Conservation (phyloP, 1,140 invertebrate species). For the Drosophila gunungcola region DNA sequence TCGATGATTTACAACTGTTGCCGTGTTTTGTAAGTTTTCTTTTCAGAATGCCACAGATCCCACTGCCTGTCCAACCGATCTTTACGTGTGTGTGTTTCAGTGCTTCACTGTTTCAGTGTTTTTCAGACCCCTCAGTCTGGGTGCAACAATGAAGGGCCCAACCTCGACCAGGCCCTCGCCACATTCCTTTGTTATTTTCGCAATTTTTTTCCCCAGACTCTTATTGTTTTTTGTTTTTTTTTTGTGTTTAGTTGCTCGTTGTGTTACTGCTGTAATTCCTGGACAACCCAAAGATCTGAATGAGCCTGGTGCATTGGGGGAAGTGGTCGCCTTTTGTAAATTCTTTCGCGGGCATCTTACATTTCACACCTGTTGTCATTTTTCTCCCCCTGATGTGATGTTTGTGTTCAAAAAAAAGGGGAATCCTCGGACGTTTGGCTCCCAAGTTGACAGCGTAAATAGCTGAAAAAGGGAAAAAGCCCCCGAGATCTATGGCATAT, state of each 20-base stretch:
- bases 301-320: constrained; percentile 26
- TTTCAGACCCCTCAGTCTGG: constrained; percentile 8
- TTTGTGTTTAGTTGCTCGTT: constrained; percentile 1
- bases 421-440: constrained; percentile 8
- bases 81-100: constrained; percentile 8
- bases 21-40: constrained; percentile 80
- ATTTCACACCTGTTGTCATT: constrained; percentile 74
- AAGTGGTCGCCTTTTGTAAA: constrained; percentile 53
- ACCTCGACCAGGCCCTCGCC: constrained; percentile 59
- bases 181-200: constrained; percentile 77
- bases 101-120: too few species aligned
- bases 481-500: constrained; percentile 20
- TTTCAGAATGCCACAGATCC: constrained; percentile 59
- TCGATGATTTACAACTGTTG: constrained; percentile 83
- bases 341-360: constrained; percentile 38
- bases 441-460: constrained; percentile 68
- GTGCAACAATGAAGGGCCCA: constrained; percentile 62
- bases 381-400: constrained; percentile 33
- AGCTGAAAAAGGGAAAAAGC: constrained; percentile 16
- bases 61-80: constrained; percentile 35
- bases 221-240: constrained; percentile 31
- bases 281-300: constrained; percentile 50
- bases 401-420: constrained; percentile 5
- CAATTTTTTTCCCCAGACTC: constrained; percentile 50
- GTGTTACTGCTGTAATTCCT: constrained; percentile 53